These are phyloP conservation scores for Esox niger DNA, from an alignment of 2,113 vertebrate genomes.

Conservation along the genomic window DNA sequence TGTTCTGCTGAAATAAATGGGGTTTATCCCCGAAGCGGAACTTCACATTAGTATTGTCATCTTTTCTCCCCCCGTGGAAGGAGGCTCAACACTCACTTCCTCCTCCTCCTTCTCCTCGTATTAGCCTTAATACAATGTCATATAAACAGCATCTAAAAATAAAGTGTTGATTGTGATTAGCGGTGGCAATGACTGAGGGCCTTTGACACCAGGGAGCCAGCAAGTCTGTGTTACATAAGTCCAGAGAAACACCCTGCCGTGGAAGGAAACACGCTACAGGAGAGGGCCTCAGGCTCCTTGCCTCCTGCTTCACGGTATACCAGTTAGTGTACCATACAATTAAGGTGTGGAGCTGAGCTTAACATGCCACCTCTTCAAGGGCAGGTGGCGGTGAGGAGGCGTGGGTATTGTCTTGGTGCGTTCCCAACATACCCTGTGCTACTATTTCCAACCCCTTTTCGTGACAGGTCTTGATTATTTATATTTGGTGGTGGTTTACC, in stretches of 20 bases:
- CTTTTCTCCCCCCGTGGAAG: background rate
- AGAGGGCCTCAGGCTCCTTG: constrained; percentile 5
- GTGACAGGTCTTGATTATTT: constrained; percentile 25
- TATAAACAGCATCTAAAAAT: constrained; percentile 8
- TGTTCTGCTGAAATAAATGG: constrained; percentile 10
- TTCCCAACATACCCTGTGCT: constrained; percentile 26
- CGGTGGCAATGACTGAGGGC: constrained; percentile 42
- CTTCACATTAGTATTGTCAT: constrained; percentile 5
- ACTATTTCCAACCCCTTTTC: constrained; percentile 18
- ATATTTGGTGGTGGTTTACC: constrained; percentile 36
- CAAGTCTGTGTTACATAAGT: constrained; percentile 28
- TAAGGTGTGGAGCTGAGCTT: background rate
- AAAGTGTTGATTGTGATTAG: constrained; percentile 44
- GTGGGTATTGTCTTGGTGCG: constrained; percentile 29
- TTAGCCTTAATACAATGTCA: background rate
- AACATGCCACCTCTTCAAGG: constrained; percentile 1
- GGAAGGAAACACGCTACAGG: background rate
- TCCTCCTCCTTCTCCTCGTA: background rate
- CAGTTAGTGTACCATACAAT: background rate
- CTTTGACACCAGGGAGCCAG: constrained; percentile 22
- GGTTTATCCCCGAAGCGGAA: constrained; percentile 34
- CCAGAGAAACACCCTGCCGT: constrained; percentile 19
- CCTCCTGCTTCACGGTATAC: background rate
- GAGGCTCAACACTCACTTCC: constrained; percentile 7
- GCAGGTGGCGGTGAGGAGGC: constrained; percentile 12